These are phyloP conservation scores for Lagenorhynchus albirostris DNA, from an alignment of 2,113 vertebrate genomes.

Conservation along the genomic window DNA sequence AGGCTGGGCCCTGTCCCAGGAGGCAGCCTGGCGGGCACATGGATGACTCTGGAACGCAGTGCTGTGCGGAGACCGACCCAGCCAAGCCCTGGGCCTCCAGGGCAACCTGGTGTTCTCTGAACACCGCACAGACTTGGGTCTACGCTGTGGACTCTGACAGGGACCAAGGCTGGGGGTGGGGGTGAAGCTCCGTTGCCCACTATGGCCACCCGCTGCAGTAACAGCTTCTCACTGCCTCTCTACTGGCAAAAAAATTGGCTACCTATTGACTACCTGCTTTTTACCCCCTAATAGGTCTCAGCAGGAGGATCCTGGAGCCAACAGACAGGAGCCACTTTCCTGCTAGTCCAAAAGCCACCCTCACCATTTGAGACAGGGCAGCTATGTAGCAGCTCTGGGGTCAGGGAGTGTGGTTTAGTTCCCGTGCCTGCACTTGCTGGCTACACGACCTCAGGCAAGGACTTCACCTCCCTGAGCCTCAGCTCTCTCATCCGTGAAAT, in stretches of 20 bases:
- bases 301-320: neutral
- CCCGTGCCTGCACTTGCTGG: neutral
- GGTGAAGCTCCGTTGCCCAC: neutral
- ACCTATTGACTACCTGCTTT: neutral
- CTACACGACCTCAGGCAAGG: neutral
- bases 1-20: neutral
- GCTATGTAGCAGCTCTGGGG: neutral
- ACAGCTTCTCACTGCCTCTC: neutral
- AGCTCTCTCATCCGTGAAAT: neutral
- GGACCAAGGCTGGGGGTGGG: neutral
- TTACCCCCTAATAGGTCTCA: no score
- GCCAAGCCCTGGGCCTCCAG: neutral
- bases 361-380: neutral
- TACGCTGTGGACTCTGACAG: neutral
- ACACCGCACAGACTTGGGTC: neutral
- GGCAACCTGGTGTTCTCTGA: neutral
- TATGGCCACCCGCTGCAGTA: neutral
- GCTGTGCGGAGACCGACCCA: no score
- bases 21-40: fast-evolving
- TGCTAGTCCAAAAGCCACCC: neutral
- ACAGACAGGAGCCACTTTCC: neutral
- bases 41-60: neutral
- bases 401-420: neutral
- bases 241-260: neutral
- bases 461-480: neutral